Evolutionary conservation across 2,888 invertebrate genomes (phyloP).

Genomic region (Drosophila flavopinicola): DNA sequence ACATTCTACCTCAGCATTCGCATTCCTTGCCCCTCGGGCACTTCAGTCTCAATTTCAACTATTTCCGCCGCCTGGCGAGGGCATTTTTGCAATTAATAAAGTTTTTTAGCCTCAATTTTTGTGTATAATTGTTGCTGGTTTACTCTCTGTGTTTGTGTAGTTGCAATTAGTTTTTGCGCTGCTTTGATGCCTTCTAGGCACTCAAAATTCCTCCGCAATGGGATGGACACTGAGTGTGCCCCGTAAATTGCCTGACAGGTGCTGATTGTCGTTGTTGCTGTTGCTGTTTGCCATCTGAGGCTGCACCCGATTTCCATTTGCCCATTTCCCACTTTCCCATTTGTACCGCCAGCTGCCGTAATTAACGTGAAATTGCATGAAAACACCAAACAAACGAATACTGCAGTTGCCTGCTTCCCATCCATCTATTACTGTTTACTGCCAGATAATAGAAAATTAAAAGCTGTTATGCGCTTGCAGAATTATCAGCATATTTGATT

Average conservation of each 20-base stretch:
- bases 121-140: constrained; percentile 75
- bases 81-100: constrained; percentile 80
- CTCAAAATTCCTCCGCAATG: constrained; percentile 62
- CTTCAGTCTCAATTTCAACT: constrained; percentile 74
- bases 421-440: constrained; percentile 7
- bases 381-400: constrained; percentile 8
- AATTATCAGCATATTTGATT: too few species aligned
- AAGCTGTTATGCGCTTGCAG: neutral
- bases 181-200: constrained; percentile 80
- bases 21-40: constrained; percentile 20
- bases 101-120: constrained; percentile 79
- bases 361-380: constrained; percentile 69
- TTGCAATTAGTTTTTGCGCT: constrained; percentile 76
- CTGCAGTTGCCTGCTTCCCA: constrained; percentile 6
- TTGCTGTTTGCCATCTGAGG: constrained; percentile 30
- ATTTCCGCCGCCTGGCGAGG: constrained; percentile 66
- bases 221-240: constrained; percentile 56
- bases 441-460: neutral
- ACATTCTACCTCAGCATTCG: constrained; percentile 13
- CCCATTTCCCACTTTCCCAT: constrained; percentile 1
- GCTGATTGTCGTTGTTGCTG: constrained; percentile 49
- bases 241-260: constrained; percentile 45
- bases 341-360: constrained; percentile 51
- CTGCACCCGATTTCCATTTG: constrained; percentile 18
- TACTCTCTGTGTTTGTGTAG: constrained; percentile 59